Evolutionary conservation across 2,888 invertebrate species (phyloP).

Genomic region (Chrysodeixis includens): DNA sequence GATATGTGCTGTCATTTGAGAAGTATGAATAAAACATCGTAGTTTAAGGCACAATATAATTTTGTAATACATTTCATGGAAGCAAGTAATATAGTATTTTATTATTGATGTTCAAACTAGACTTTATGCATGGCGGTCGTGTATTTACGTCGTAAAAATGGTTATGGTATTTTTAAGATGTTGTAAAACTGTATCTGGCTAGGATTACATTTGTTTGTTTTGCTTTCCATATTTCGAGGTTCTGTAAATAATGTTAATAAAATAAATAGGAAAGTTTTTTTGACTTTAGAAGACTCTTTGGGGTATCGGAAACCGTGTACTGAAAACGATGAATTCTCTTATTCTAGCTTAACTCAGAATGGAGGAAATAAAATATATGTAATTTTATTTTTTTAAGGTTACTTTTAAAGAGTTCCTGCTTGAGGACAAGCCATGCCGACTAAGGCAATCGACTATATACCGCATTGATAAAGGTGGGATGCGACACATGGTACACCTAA

Average conservation of each 20-base stretch:
- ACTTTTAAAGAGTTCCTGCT: too few species aligned
- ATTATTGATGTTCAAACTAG: conserved; percentile 5
- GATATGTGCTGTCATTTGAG: conserved; percentile 58
- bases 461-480: too few species aligned
- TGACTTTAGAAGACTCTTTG: too few species aligned
- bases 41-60: conserved; percentile 35
- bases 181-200: conserved; percentile 4
- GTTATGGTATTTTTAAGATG: background rate
- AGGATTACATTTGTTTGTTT: background rate
- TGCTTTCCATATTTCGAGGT: background rate
- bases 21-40: conserved; percentile 61
- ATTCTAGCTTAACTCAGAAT: too few species aligned
- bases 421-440: too few species aligned
- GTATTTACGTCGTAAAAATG: background rate
- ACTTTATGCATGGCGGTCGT: background rate
- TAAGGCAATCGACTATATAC: too few species aligned
- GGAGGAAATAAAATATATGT: too few species aligned
- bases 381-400: too few species aligned
- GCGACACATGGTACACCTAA: too few species aligned
- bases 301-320: too few species aligned
- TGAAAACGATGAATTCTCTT: too few species aligned
- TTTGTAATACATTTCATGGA: conserved; percentile 27
- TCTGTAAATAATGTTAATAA: background rate
- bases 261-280: background rate
- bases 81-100: conserved; percentile 4